A percentile compares a stretch with the other conserved stretches of the same genome.
These are phyloP conservation scores for Zeugodacus cucurbitae DNA, from an alignment of 1,140 invertebrate genomes.

Conservation along the genomic window DNA sequence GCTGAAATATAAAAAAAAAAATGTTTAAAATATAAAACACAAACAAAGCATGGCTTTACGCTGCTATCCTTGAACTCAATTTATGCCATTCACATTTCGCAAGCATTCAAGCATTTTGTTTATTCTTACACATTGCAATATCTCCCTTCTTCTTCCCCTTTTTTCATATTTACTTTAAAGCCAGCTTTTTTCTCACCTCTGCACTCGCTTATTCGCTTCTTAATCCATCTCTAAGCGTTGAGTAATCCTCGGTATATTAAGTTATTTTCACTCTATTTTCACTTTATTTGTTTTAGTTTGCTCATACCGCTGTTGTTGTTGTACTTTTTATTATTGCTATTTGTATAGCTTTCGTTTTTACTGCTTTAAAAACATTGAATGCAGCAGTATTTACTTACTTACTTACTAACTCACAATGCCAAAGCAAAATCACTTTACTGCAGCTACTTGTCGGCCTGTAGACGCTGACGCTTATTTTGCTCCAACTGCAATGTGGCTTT, in stretches of 20 bases:
- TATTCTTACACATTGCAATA: neutral
- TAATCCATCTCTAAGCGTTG: constrained; percentile 13
- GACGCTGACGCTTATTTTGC: neutral
- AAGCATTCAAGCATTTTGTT: neutral
- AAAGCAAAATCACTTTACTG: constrained; percentile 1
- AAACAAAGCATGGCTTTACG: neutral
- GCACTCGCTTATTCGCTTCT: neutral
- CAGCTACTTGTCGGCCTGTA: constrained; percentile 19
- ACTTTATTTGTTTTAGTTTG: neutral
- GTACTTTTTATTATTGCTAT: neutral
- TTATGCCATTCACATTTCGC: neutral
- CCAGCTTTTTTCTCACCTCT: neutral
- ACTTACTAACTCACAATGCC: neutral
- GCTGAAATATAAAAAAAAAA: neutral
- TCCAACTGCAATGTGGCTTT: neutral
- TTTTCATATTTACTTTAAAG: neutral
- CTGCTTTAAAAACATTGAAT: neutral
- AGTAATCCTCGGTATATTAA: neutral
- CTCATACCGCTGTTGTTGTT: neutral
- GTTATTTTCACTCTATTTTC: constrained; percentile 32
- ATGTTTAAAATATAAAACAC: neutral
- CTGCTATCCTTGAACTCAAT: neutral
- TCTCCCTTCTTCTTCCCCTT: too few species aligned
- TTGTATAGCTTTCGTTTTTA: constrained; percentile 15
- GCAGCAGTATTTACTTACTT: constrained; percentile 4